Evolutionary conservation across 2,113 vertebrate genomes (phyloP).

Genomic region (Thinocorus orbignyianus): DNA sequence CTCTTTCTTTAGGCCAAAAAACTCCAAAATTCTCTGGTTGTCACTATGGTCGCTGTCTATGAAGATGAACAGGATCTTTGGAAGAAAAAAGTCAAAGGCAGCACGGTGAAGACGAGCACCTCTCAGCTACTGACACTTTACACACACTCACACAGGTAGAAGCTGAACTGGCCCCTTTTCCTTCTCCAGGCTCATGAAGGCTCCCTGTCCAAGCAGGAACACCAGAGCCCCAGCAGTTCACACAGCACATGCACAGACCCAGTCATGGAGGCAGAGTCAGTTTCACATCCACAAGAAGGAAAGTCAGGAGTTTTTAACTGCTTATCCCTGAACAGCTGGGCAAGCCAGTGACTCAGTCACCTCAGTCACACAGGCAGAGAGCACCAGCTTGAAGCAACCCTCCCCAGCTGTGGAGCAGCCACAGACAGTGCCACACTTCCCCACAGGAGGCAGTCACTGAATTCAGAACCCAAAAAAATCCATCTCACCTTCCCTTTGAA

Average conservation of each 20-base stretch:
- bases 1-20: constrained; percentile 97
- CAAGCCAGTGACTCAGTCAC: not conserved
- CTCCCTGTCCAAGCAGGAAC: not conserved
- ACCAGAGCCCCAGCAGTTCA: not conserved
- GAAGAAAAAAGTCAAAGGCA: not conserved
- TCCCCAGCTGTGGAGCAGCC: not conserved
- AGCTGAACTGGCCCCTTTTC: not conserved
- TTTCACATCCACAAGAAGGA: not conserved
- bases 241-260: not conserved
- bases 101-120: not conserved
- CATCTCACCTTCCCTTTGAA: constrained; percentile 91
- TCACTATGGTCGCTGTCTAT: constrained; percentile 94
- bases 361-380: not conserved
- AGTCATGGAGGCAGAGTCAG: not conserved
- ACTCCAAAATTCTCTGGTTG: constrained; percentile 97
- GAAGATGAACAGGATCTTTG: constrained; percentile 98
- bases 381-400: not conserved
- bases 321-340: not conserved
- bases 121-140: not conserved
- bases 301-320: not conserved
- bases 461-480: not conserved
- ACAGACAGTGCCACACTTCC: not conserved
- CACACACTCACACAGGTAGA: fast-evolving
- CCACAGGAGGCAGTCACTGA: not conserved
- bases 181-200: not conserved